Evolutionary conservation across 2,888 invertebrate species (phyloP).

Genomic region (Meiosimyza decipiens): DNA sequence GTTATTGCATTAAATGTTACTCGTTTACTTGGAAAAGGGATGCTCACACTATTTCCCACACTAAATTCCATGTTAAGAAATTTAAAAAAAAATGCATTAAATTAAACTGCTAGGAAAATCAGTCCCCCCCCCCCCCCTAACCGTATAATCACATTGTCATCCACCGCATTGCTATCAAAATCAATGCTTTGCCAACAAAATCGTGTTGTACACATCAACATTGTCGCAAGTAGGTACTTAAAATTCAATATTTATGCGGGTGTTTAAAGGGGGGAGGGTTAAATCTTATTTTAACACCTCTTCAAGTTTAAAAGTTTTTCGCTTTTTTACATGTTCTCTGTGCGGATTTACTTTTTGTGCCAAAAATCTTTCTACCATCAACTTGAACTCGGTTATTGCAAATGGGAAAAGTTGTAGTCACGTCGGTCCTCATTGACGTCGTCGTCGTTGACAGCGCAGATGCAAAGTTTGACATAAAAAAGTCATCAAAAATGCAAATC

Average conservation of each 20-base stretch:
- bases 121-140: too few species aligned
- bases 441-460: not conserved
- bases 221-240: too few species aligned
- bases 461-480: constrained; percentile 23
- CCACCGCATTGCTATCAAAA: too few species aligned
- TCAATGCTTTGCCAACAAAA: too few species aligned
- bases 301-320: not conserved
- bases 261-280: too few species aligned
- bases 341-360: not conserved
- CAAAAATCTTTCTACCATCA: constrained; percentile 21
- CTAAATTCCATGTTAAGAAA: too few species aligned
- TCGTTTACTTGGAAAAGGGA: not conserved
- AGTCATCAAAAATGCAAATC: not conserved
- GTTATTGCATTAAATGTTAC: not conserved
- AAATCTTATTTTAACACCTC: too few species aligned
- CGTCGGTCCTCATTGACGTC: not conserved
- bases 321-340: not conserved
- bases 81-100: too few species aligned
- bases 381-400: constrained; percentile 10
- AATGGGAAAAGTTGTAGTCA: constrained; percentile 21
- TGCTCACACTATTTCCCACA: not conserved
- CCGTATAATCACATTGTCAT: too few species aligned
- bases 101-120: too few species aligned
- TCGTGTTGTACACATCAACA: too few species aligned
- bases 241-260: too few species aligned